Conservation (phyloP, 2,113 vertebrate species). For the Ptychochromis oligacanthus region DNA sequence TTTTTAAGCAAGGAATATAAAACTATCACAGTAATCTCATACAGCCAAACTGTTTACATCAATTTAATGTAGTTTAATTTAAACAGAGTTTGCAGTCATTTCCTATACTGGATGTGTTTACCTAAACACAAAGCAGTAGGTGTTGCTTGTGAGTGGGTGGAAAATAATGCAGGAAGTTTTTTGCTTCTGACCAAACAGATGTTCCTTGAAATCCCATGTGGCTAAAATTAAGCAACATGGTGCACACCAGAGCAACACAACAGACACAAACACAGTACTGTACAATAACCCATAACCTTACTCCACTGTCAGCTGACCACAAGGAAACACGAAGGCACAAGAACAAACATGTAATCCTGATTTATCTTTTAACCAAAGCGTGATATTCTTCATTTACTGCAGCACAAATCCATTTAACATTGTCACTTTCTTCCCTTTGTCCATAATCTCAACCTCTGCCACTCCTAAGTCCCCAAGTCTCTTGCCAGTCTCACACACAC, state of each 20-base stretch:
- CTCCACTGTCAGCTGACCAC: conserved; percentile 2
- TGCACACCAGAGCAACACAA: conserved; percentile 47
- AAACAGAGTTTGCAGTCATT: background rate
- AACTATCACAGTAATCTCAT: background rate
- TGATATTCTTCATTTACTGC: conserved; percentile 17
- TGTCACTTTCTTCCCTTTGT: conserved; percentile 49
- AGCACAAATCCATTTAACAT: conserved; percentile 24
- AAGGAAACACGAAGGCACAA: conserved; percentile 22
- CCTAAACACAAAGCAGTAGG: conserved; percentile 10
- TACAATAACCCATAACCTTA: conserved; percentile 18
- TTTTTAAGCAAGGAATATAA: background rate
- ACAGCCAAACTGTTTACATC: background rate
- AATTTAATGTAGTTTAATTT: background rate
- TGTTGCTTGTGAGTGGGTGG: background rate
- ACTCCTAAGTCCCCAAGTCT: conserved; percentile 1
- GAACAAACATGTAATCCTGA: background rate
- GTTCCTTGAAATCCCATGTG: conserved; percentile 64
- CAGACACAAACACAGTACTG: conserved; percentile 35
- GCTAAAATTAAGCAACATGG: conserved; percentile 69
- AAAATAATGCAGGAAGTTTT: conserved; percentile 59
- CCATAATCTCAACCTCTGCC: conserved; percentile 23
- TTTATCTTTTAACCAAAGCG: background rate
- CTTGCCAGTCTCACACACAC: conserved; percentile 10
- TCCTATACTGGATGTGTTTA: background rate
- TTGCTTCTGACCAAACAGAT: conserved; percentile 61